A percentile compares a stretch with the other conserved stretches of the same genome.
Conservation (phyloP, 1,140 invertebrate genomes). For the Drosophila ananassae region DNA sequence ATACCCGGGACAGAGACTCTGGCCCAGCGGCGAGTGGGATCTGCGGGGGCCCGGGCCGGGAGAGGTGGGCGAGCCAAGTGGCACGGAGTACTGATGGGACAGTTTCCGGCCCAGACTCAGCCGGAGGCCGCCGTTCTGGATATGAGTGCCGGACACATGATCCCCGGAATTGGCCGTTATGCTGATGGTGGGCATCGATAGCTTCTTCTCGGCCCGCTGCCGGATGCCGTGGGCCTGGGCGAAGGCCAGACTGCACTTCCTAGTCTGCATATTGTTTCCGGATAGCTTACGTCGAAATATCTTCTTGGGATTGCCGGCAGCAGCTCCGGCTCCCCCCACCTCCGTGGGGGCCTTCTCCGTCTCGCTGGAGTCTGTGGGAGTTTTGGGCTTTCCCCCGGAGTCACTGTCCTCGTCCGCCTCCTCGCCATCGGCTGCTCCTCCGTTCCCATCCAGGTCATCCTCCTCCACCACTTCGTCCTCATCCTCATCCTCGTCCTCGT, state of each 20-base stretch:
- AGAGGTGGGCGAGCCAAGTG: slow-evolving; percentile 4
- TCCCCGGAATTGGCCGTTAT: slow-evolving; percentile 68
- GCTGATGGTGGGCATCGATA: slow-evolving; percentile 75
- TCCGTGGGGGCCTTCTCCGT: background rate
- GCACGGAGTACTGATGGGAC: slow-evolving; percentile 51
- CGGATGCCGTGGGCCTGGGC: slow-evolving; percentile 80
- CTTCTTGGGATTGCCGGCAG: slow-evolving; percentile 45
- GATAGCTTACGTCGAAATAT: slow-evolving; percentile 74
- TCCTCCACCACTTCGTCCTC: slow-evolving; percentile 28
- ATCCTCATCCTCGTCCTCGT: slow-evolving; percentile 22
- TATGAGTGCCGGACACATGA: slow-evolving; percentile 29
- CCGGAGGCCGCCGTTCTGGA: slow-evolving; percentile 7
- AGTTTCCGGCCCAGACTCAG: slow-evolving; percentile 42
- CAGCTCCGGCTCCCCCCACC: no score
- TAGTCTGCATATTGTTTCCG: slow-evolving; percentile 63
- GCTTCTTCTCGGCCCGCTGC: slow-evolving; percentile 67
- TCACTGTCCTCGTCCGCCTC: slow-evolving; percentile 53
- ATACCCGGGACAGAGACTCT: slow-evolving; percentile 87
- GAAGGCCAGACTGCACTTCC: slow-evolving; percentile 81
- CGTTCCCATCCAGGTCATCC: slow-evolving; percentile 5
- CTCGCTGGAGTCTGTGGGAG: background rate
- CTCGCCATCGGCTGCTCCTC: slow-evolving; percentile 2
- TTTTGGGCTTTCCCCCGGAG: background rate
- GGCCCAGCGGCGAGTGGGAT: slow-evolving; percentile 70
- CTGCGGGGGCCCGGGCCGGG: slow-evolving; percentile 44